Conservation (phyloP, 2,888 invertebrate genomes). For the Gortyna flavago region DNA sequence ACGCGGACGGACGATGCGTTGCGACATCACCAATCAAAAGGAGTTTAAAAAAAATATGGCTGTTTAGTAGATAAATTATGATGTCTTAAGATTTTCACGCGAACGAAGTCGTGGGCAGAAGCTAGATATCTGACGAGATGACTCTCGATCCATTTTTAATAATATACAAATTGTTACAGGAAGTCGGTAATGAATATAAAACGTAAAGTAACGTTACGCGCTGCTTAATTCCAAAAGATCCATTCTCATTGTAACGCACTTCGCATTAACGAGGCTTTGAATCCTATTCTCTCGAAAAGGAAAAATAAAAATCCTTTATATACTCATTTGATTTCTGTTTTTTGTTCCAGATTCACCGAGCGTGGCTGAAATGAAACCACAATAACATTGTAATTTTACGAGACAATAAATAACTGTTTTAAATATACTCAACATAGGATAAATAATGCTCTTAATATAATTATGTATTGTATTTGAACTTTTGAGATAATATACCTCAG, state of each 20-base stretch:
- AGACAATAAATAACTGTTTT: constrained; percentile 70
- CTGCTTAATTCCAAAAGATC: constrained; percentile 26
- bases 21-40: not conserved
- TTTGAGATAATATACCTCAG: constrained; percentile 70
- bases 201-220: constrained; percentile 8
- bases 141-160: not conserved
- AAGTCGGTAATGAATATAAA: constrained; percentile 16
- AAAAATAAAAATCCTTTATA: constrained; percentile 43
- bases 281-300: constrained; percentile 32
- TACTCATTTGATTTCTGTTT: constrained; percentile 55
- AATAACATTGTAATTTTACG: constrained; percentile 70
- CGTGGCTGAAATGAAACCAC: constrained; percentile 69
- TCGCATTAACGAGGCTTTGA: constrained; percentile 42
- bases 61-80: not conserved
- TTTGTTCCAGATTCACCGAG: constrained; percentile 80
- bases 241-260: constrained; percentile 31
- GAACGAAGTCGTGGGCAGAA: not conserved
- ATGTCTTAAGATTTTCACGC: not conserved
- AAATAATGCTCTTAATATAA: constrained; percentile 57
- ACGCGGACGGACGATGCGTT: not conserved
- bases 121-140: not conserved
- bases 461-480: constrained; percentile 62
- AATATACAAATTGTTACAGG: not conserved
- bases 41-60: not conserved
- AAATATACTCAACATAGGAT: constrained; percentile 50